Evolutionary conservation across 2,797 vertebrate species (phyloP), one percentile per base, ranked within the genome.

Genomic region (Mus spretus): DNA sequence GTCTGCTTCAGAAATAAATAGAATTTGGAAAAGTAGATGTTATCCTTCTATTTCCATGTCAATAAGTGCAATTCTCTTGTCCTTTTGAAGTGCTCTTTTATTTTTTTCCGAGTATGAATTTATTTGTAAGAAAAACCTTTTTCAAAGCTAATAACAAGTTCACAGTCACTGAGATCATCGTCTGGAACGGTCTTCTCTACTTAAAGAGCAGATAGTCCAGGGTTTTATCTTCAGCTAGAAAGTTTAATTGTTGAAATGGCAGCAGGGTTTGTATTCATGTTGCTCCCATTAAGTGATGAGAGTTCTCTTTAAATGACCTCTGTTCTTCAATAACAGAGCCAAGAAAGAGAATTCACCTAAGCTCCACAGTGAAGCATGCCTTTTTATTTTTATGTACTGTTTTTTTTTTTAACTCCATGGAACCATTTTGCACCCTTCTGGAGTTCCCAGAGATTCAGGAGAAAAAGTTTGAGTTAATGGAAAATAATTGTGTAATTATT

Each of bases 101-200:
- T 6, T 5, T 86, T 59, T 81, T 79, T 31, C 55, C 3, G 34
- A 20, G 22, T 15, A 65, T 61, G 59, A 8, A 40, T 92, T 87
- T 15, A 59, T 90, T 90, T 95, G 57, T 47, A 67, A 2, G 8
- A 59, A 24, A 70, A 59, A 24, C 40, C 12, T 0, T 89, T 0
- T 90, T 94, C 22, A 75, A 92, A 90, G 22, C n/a, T 84, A 91
- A 93, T 89, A 78, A 44, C 22, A 91, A 67, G 19, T 77, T 91
- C 70, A 8, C 26, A 75, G 81, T 77, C 67, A 92, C 24, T 72
- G 75, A 81, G 86, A 65, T 6, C 28, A n/a, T 61, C 67, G 40
- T 89, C 40, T 59, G 5, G 67, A 81, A 86, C 92, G 34, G 19
- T 89, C 31, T 20, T 63, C 83, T 50, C 28, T 77, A 50, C 22